phyloP scores from a whole-genome alignment of 2,888 invertebrate genomes.

The Lasioglossum lativentre region DNA sequence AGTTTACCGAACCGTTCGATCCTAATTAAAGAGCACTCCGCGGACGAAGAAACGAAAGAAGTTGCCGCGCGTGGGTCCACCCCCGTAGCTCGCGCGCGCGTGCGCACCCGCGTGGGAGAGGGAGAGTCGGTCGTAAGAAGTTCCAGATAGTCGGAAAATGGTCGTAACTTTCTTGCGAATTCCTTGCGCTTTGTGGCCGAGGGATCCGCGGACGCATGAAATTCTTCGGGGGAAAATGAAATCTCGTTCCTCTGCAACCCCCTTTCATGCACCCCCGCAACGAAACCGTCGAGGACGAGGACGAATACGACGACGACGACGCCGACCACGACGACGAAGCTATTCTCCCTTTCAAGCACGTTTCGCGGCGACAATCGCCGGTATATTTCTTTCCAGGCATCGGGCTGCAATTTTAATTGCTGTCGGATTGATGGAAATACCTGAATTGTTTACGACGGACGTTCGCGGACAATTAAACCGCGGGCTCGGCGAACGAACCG shows the following conservation, averaged over 20 bases:
- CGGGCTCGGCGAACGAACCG: not conserved
- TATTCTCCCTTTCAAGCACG: slow-evolving; percentile 6
- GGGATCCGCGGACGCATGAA: slow-evolving; percentile 24
- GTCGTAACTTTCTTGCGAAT: slow-evolving; percentile 34
- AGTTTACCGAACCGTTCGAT: slow-evolving; percentile 45
- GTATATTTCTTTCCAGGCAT: not conserved
- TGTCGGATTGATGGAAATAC: not conserved
- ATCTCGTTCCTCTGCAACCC: not conserved
- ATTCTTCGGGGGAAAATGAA: slow-evolving; percentile 36
- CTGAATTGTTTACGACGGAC: not conserved
- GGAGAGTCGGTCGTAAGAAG: slow-evolving; percentile 5
- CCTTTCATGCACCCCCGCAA: not conserved
- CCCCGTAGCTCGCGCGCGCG: no score
- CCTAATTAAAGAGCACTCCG: slow-evolving; percentile 46
- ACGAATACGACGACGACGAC: no score
- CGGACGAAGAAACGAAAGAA: not conserved
- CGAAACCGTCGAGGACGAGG: not conserved
- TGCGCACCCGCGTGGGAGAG: not conserved
- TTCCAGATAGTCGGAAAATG: slow-evolving; percentile 29
- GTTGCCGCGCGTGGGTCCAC: not conserved
- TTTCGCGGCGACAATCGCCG: not conserved
- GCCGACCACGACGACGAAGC: no score
- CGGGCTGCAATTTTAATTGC: slow-evolving; percentile 28
- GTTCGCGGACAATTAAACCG: not conserved
- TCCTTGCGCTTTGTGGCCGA: slow-evolving; percentile 31